Percentiles rank a stretch among this genome's conserved stretches.
phyloP scores from a whole-genome alignment of 2,888 invertebrate species.

The Chymomyza procnemis region DNA sequence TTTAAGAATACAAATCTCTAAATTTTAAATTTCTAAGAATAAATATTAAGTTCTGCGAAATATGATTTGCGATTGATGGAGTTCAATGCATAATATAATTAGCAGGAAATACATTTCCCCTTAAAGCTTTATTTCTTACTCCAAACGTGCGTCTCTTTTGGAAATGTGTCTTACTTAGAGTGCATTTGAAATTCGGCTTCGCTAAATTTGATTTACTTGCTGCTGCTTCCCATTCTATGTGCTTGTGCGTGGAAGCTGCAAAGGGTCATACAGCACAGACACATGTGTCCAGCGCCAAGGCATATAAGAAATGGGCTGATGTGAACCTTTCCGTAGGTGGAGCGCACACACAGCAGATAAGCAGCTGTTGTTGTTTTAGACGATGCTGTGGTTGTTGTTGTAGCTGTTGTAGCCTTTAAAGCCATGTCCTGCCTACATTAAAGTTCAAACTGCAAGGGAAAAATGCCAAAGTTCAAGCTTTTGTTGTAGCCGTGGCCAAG shows the following conservation, averaged over 20 bases:
- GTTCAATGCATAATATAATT: no score
- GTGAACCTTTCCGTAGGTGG: neutral
- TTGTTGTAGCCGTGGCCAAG: conserved; percentile 7
- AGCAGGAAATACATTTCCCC: no score
- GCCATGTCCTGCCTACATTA: conserved; percentile 33
- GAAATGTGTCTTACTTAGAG: neutral
- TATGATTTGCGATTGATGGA: no score
- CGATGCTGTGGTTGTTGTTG: neutral
- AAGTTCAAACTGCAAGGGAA: neutral
- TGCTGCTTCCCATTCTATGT: conserved; percentile 38
- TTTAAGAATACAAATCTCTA: no score
- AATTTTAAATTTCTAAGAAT: no score
- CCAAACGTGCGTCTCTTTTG: no score
- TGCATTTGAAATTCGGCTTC: neutral
- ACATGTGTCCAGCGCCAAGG: conserved; percentile 24
- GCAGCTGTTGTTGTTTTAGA: conserved; percentile 13
- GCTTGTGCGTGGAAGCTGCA: conserved; percentile 7
- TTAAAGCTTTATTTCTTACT: no score
- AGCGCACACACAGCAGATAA: conserved; percentile 17
- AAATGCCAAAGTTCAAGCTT: conserved; percentile 50
- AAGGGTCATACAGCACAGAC: conserved; percentile 46
- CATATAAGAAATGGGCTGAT: neutral
- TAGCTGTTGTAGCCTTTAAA: conserved; percentile 23
- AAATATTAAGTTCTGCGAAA: no score
- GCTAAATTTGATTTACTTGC: neutral